Evolutionary conservation across 2,888 invertebrate species (phyloP), one percentile per base, ranked within the genome.

Genomic region (Chaitophorus viminalis): DNA sequence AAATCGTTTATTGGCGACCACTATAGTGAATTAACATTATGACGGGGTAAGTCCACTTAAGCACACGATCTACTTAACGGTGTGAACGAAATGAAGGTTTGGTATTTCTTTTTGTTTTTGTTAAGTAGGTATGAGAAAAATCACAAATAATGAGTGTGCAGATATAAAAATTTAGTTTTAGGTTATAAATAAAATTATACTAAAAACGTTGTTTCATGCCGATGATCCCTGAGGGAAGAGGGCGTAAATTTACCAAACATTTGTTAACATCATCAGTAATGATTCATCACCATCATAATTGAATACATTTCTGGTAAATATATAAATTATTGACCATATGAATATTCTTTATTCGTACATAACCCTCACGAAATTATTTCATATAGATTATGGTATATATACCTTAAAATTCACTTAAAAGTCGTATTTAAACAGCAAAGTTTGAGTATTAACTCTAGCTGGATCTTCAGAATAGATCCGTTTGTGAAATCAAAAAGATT

Each of bases 1-100:
- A 85, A 85, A 85, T 68, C 76, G 52, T 77, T 85, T 68, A 77
- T 85, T 77, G 77, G 84, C 84, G 77, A 85, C 76, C 46, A 17
- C 39, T 39, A n/a, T n/a, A 76, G 29, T 14, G 31, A 39, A 76
- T 75, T 75, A 60, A 75, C 33, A 82, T 82, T 83, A 75, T 18
- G 17, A 52, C n/a, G 52, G 31, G 52, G 52, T 33, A 54, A 33
- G 36, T 60, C 82, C 74, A 74, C 54, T 74, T 74, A 33, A 74
- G n/a, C 36, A 11, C 31, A n/a, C 33, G 52, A 31, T 81, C 68
- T 25, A 46, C 11, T 81, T 65, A 68, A 46, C 29, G 14, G 39
- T 21, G 6, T 0, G 68, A 8, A 65, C 11, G 29, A 39, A 29
- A 46, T 3, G 60, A 21, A 29, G 31, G 14, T 70, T 4, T 21